A percentile compares a stretch with the other conserved stretches of the same genome.
Conservation (phyloP, 2,888 invertebrate genomes). For the Atethmia centrago region DNA sequence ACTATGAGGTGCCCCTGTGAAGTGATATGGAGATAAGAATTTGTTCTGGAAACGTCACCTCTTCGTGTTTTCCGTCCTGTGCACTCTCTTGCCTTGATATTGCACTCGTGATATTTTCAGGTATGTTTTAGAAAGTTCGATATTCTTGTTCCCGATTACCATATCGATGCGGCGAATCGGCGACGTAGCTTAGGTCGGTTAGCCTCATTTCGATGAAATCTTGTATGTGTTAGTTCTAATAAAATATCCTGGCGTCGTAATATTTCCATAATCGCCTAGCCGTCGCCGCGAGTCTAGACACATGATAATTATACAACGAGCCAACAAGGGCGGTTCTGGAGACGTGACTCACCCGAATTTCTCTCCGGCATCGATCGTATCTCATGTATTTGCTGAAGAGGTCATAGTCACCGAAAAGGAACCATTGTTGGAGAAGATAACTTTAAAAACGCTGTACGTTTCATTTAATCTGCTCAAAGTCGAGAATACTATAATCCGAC, state of each 20-base stretch:
- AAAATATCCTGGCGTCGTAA: slow-evolving; percentile 77
- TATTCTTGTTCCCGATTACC: slow-evolving; percentile 42
- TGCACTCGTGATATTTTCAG: slow-evolving; percentile 81
- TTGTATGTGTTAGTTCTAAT: slow-evolving; percentile 60
- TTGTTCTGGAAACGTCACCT: slow-evolving; percentile 81
- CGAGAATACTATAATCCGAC: background rate
- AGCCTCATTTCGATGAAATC: slow-evolving; percentile 64
- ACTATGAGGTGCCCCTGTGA: slow-evolving; percentile 84
- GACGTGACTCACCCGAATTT: slow-evolving; percentile 86
- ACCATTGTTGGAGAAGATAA: slow-evolving; percentile 73
- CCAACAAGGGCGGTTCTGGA: slow-evolving; percentile 85
- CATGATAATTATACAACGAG: slow-evolving; percentile 86
- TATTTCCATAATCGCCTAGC: slow-evolving; percentile 83
- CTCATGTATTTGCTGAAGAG: slow-evolving; percentile 78
- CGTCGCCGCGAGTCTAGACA: slow-evolving; percentile 89
- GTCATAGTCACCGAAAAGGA: slow-evolving; percentile 79
- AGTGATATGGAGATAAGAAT: slow-evolving; percentile 89
- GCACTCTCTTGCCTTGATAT: slow-evolving; percentile 82
- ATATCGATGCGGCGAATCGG: slow-evolving; percentile 56
- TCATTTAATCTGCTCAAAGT: slow-evolving; percentile 1
- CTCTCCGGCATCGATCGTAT: slow-evolving; percentile 85
- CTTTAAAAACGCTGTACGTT: slow-evolving; percentile 56
- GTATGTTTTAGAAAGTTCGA: slow-evolving; percentile 71
- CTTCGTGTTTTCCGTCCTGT: slow-evolving; percentile 88
- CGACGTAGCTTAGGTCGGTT: slow-evolving; percentile 48